These are phyloP conservation scores for Epinephelus malabaricus DNA, from an alignment of 2,797 vertebrate genomes.

Conservation along the genomic window DNA sequence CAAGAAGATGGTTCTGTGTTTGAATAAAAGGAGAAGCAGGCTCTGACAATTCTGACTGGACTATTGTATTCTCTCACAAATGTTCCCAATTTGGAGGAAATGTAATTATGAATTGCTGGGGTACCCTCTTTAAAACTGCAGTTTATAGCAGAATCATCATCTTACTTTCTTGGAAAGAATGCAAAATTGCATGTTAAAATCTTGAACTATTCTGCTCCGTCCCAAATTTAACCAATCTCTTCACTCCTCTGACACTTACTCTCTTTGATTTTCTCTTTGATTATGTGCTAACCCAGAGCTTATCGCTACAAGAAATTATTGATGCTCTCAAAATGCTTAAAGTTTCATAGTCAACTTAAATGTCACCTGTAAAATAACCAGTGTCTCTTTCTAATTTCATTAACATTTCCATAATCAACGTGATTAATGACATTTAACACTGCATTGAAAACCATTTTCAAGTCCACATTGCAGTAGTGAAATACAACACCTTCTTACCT, in stretches of 20 bases:
- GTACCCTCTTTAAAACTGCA: too few species aligned
- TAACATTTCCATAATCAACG: background rate
- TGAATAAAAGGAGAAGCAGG: background rate
- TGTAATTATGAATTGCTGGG: background rate
- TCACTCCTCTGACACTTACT: background rate
- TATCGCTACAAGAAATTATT: background rate
- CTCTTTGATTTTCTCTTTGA: background rate
- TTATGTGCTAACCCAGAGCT: background rate
- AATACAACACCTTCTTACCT: slow-evolving; percentile 87
- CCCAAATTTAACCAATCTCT: background rate
- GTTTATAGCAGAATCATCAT: background rate
- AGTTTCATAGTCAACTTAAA: background rate
- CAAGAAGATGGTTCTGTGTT: background rate
- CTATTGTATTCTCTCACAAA: background rate
- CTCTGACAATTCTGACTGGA: background rate
- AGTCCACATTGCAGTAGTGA: slow-evolving; percentile 13
- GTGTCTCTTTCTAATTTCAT: background rate
- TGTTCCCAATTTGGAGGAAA: background rate
- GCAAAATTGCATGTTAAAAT: background rate
- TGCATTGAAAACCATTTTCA: background rate
- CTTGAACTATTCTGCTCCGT: background rate
- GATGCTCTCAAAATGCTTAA: background rate
- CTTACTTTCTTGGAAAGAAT: background rate
- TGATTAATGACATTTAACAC: slow-evolving; percentile 18
- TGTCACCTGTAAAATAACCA: background rate